A percentile compares a stretch with the other conserved stretches of the same genome.
These are phyloP conservation scores for Scylla paramamosain DNA, from an alignment of 1,140 invertebrate species.

Conservation along the genomic window DNA sequence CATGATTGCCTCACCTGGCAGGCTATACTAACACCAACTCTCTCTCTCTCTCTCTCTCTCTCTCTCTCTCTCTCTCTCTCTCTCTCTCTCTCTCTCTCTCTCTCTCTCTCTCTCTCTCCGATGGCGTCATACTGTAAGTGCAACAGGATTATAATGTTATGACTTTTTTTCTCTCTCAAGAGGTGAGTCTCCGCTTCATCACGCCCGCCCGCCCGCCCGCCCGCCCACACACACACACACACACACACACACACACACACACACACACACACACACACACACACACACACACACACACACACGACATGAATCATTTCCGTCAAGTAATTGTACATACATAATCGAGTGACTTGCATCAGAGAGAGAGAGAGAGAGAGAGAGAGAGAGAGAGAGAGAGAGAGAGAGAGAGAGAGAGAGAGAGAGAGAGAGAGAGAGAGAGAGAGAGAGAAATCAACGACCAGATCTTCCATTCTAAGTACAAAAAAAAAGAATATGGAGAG, in stretches of 20 bases:
- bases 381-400: neutral
- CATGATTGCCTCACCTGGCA: too few relatives aligned
- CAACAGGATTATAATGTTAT: neutral
- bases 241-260: neutral
- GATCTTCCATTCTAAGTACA: too few relatives aligned
- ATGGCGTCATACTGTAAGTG: neutral
- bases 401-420: neutral
- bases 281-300: slow-evolving; percentile 31
- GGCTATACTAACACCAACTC: too few relatives aligned
- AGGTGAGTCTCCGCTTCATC: neutral
- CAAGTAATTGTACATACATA: neutral
- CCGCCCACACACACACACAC: neutral
- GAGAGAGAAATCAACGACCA: neutral
- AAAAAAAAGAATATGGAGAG: too few relatives aligned
- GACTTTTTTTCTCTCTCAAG: neutral
- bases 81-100: too few relatives aligned
- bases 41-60: neutral
- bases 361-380: neutral
- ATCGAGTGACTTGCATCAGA: neutral
- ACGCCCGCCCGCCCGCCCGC: neutral
- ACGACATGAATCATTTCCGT: neutral
- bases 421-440: neutral
- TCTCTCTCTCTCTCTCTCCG: neutral
- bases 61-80: neutral
- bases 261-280: neutral